Evolutionary conservation across 2,797 vertebrate species (phyloP).

Genomic region (Knipowitschia caucasica): DNA sequence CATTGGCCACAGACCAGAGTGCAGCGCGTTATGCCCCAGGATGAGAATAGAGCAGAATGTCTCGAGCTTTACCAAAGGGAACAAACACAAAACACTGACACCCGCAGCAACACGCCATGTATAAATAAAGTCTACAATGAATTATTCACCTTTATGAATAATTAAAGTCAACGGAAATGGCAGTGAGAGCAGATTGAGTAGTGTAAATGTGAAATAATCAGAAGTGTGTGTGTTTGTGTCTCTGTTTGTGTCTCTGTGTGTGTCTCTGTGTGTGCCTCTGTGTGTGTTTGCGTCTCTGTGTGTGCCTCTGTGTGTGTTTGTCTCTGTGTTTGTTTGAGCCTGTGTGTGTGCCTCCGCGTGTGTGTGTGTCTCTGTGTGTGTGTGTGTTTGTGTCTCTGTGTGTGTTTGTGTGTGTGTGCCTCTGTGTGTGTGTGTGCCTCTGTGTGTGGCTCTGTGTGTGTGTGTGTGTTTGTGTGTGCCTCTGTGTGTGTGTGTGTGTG

Average conservation of each 20-base stretch:
- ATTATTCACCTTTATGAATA: constrained; percentile 66
- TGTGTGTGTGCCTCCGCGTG: no score
- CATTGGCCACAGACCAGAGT: constrained; percentile 1
- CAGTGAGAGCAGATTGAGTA: constrained; percentile 38
- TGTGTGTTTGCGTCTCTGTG: no score
- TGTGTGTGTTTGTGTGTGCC: no score
- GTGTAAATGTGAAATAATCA: constrained; percentile 33
- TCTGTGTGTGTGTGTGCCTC: no score
- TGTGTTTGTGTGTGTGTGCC: no score
- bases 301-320: no score
- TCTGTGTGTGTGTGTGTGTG: no score
- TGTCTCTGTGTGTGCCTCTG: no score
- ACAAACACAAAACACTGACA: constrained; percentile 57
- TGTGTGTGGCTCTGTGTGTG: no score
- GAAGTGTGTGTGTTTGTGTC: constrained; percentile 25
- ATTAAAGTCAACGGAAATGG: constrained; percentile 59
- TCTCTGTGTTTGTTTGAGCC: no score
- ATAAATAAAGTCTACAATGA: constrained; percentile 63
- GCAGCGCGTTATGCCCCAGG: constrained; percentile 36
- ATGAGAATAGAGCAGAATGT: constrained; percentile 31
- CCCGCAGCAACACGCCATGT: constrained; percentile 55
- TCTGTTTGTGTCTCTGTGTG: neutral
- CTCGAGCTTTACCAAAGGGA: constrained; percentile 44
- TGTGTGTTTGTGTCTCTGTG: no score
- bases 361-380: no score